Evolutionary conservation across 2,888 invertebrate species (phyloP), one percentile per base, ranked within the genome.

Genomic region (Congeria kusceri): DNA sequence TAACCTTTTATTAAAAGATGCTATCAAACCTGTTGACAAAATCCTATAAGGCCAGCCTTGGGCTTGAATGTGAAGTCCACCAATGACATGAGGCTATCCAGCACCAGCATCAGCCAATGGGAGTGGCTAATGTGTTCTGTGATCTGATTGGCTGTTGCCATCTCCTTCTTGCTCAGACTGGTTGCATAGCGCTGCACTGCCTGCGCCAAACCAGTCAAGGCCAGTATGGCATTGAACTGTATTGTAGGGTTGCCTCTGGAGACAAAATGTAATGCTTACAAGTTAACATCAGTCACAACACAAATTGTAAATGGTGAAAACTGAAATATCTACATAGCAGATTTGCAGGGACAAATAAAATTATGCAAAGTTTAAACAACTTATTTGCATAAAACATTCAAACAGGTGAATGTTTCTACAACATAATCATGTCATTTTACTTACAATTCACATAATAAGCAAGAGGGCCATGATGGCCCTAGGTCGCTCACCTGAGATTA

Each of bases 191-290:
- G 83, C 18, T 88, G 84, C 7, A 87, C 78, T n/a, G 85, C 84
- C 13, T 80, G 63, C 0, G 86, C 88, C 44, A 92, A 82, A 5
- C 90, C 89, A 20, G 89, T 84, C 62, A 92, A 80, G 4, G 92
- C 90, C n/a, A 89, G 79, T 7, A 92, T 77, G 29, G 88, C 85
- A 77, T 92, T 92, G 32, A 87, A 88, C 79, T 92, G 92, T 23
- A 87, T 84, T 11, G 87, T 84, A 1, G 92, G 92, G 49, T 84
- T 88, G 1, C 90, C 89, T 77, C 91, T 91, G 76, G 9, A 83
- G 39, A 15, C n/a, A n/a, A n/a, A n/a, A n/a, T n/a, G 39, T 44
- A 23, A 27, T 18, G 49, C 39, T 39, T 15, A 62, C 23, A 39
- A 28, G 27, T 56, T 13, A 5, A 18, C n/a, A 15, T 13, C 39